These are phyloP conservation scores for Autographa gamma DNA, from an alignment of 2,888 invertebrate species.

Conservation along the genomic window DNA sequence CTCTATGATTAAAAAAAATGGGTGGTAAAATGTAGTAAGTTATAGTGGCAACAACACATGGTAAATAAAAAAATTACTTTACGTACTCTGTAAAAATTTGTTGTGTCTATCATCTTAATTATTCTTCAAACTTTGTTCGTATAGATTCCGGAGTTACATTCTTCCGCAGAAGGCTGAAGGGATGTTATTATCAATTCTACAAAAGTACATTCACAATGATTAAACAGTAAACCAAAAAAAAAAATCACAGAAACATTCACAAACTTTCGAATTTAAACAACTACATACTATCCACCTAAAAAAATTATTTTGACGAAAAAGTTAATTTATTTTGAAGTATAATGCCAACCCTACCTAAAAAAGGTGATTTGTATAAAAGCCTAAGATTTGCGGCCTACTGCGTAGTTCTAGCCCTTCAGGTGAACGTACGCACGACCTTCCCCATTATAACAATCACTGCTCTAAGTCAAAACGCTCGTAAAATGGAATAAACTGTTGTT, in stretches of 20 bases:
- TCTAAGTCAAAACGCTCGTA: neutral
- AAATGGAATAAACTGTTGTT: neutral
- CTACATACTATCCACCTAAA: neutral
- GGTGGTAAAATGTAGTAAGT: no score
- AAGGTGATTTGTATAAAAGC: neutral
- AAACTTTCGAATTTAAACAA: no score
- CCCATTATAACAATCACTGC: neutral
- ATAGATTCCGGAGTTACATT: no score
- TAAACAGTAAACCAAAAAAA: neutral
- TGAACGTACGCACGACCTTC: neutral
- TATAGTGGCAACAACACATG: no score
- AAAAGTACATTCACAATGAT: neutral
- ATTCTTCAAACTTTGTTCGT: no score
- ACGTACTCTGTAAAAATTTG: no score
- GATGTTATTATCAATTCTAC: no score
- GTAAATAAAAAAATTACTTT: no score
- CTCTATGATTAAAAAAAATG: no score
- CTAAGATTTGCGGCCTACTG: neutral
- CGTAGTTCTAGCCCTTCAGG: neutral
- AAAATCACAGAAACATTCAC: neutral
- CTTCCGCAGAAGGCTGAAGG: no score
- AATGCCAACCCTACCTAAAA: neutral
- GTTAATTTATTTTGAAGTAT: neutral
- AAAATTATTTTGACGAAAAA: neutral
- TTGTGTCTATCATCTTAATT: no score